Conservation (phyloP, 2,113 vertebrate species). For the Hymenochirus boettgeri region DNA sequence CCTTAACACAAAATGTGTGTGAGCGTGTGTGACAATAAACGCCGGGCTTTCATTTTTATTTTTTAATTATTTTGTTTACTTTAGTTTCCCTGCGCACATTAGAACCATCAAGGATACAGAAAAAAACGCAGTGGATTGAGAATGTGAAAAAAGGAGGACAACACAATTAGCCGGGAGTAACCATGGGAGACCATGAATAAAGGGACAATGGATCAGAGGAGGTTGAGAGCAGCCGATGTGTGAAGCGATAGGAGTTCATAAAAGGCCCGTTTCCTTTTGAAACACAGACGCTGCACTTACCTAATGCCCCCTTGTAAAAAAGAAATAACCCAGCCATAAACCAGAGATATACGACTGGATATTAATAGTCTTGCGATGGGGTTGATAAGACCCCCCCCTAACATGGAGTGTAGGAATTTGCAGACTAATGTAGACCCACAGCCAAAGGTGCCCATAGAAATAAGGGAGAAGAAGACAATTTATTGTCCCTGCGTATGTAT, state of each 20-base stretch:
- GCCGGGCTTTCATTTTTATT: neutral
- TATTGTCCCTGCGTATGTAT: too few relatives aligned
- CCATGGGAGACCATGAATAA: slow-evolving; percentile 33
- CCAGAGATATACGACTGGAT: too few relatives aligned
- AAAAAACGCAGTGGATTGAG: slow-evolving; percentile 7
- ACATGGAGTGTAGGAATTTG: too few relatives aligned
- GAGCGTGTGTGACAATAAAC: neutral
- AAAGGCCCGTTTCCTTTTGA: slow-evolving; percentile 1
- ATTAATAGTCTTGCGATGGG: too few relatives aligned
- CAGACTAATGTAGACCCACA: too few relatives aligned
- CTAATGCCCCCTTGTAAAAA: neutral
- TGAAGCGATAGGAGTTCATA: slow-evolving; percentile 23
- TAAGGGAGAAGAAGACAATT: too few relatives aligned
- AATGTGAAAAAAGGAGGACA: slow-evolving; percentile 11
- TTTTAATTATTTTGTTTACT: neutral
- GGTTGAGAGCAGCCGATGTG: slow-evolving; percentile 14
- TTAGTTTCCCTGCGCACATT: neutral
- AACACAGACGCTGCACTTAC: neutral
- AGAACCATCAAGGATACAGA: slow-evolving; percentile 13
- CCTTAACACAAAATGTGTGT: slow-evolving; percentile 19
- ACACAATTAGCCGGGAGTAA: slow-evolving; percentile 18
- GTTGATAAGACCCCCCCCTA: too few relatives aligned
- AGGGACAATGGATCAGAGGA: slow-evolving; percentile 21
- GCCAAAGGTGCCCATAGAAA: too few relatives aligned
- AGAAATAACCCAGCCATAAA: too few relatives aligned